Conservation (phyloP, 2,888 invertebrate species). For the Drosophila mulleri region DNA sequence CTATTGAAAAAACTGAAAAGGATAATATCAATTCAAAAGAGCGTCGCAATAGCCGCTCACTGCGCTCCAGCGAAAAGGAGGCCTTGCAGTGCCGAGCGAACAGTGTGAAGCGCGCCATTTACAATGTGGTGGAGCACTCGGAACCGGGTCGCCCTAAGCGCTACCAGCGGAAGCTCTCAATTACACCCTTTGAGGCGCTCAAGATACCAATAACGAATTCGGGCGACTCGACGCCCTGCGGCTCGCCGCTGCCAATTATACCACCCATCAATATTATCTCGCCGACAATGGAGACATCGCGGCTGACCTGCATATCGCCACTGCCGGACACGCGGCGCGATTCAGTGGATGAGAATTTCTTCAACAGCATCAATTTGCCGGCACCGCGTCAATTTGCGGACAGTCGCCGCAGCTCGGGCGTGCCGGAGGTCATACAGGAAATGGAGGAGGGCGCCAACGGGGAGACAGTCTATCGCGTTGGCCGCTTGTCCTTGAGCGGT, state of each 20-base stretch:
- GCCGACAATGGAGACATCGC: constrained; percentile 85
- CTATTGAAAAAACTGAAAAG: constrained; percentile 86
- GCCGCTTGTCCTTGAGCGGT: constrained; percentile 81
- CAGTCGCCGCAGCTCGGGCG: constrained; percentile 89
- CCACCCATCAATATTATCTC: constrained; percentile 84
- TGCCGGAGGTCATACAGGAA: constrained; percentile 83
- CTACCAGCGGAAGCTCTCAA: constrained; percentile 86
- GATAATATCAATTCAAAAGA: constrained; percentile 86
- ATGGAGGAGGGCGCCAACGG: constrained; percentile 77
- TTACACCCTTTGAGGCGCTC: constrained; percentile 84
- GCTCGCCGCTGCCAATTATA: constrained; percentile 83
- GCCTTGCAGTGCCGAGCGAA: constrained; percentile 89
- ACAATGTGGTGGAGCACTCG: constrained; percentile 92
- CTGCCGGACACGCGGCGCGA: constrained; percentile 88
- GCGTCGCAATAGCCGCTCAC: constrained; percentile 81
- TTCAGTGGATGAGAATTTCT: constrained; percentile 87
- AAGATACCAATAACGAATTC: constrained; percentile 81
- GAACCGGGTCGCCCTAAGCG: constrained; percentile 87
- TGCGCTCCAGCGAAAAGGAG: constrained; percentile 87
- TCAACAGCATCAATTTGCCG: constrained; percentile 86
- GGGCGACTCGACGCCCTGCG: constrained; percentile 83
- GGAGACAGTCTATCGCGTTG: constrained; percentile 74
- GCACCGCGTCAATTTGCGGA: constrained; percentile 94
- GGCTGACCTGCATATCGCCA: constrained; percentile 88
- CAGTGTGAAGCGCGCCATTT: constrained; percentile 93